Percentiles rank a stretch among this genome's conserved stretches.
phyloP scores from a whole-genome alignment of 2,797 vertebrate species.

The Peromyscus aztecus region DNA sequence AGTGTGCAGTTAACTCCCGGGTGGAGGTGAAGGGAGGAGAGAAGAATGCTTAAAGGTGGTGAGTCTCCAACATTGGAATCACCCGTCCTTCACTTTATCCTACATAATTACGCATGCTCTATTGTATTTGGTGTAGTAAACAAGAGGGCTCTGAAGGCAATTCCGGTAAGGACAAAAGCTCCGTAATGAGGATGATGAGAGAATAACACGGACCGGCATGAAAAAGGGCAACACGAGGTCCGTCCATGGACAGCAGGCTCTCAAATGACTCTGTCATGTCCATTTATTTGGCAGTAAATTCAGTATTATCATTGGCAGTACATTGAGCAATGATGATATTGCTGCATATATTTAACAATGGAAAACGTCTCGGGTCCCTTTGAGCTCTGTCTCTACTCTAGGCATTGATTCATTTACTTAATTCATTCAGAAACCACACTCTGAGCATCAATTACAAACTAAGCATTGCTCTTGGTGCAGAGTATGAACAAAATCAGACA shows the following conservation, averaged over 20 bases:
- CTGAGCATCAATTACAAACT: not conserved
- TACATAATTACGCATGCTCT: slow-evolving; percentile 7
- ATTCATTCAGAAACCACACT: slow-evolving; percentile 14
- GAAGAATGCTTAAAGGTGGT: not conserved
- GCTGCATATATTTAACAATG: not conserved
- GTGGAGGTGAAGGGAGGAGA: not conserved
- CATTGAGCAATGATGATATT: not conserved
- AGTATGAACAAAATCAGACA: not conserved
- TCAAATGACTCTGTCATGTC: not conserved
- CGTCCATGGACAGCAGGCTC: not conserved
- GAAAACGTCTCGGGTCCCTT: not conserved
- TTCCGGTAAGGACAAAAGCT: not conserved
- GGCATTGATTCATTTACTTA: not conserved
- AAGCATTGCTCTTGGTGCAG: not conserved
- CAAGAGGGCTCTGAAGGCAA: slow-evolving; percentile 6
- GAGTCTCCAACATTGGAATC: not conserved
- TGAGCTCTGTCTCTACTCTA: slow-evolving; percentile 4
- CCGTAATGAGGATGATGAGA: not conserved
- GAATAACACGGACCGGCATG: not conserved
- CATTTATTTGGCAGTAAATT: not conserved
- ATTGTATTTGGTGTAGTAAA: not conserved
- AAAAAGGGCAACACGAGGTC: not conserved
- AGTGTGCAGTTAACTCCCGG: not conserved
- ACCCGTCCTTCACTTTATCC: slow-evolving; percentile 16
- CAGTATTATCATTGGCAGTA: not conserved